phyloP scores from a whole-genome alignment of 2,888 invertebrate species.

The Cyaniris semiargus region DNA sequence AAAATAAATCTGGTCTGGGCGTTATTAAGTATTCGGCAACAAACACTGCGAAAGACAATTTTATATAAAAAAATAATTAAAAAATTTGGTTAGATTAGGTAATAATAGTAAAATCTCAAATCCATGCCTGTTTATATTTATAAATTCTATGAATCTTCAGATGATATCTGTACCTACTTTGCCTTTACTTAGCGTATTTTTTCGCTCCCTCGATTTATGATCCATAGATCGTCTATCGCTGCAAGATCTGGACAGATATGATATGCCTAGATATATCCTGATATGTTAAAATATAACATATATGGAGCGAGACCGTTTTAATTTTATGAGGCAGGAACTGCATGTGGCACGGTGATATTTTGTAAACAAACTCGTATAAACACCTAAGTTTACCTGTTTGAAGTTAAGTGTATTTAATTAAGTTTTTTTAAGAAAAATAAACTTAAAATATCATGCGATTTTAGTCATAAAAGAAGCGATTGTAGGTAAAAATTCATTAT shows the following conservation, averaged over 20 bases:
- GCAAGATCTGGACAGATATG: constrained; percentile 17
- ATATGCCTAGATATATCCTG: constrained; percentile 4
- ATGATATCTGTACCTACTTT: constrained; percentile 5
- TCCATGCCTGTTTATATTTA: neutral
- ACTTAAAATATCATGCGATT: no score
- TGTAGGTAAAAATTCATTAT: no score
- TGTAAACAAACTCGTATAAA: neutral
- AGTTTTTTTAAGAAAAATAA: no score
- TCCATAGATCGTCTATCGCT: constrained; percentile 14
- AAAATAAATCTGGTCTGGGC: no score
- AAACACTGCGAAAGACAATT: no score
- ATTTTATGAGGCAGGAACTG: constrained; percentile 24
- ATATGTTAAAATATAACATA: constrained; percentile 4
- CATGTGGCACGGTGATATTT: neutral
- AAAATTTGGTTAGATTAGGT: no score
- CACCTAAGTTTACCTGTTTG: no score
- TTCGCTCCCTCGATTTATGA: constrained; percentile 12
- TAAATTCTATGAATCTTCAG: constrained; percentile 24
- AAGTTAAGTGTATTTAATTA: no score
- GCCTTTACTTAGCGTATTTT: neutral
- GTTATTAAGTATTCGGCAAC: no score
- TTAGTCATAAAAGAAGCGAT: no score
- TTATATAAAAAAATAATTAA: no score
- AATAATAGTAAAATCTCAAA: no score
- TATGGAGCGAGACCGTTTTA: constrained; percentile 23